These are phyloP conservation scores for Psittacula cyanocephala DNA, from an alignment of 2,113 vertebrate genomes.

Conservation along the genomic window DNA sequence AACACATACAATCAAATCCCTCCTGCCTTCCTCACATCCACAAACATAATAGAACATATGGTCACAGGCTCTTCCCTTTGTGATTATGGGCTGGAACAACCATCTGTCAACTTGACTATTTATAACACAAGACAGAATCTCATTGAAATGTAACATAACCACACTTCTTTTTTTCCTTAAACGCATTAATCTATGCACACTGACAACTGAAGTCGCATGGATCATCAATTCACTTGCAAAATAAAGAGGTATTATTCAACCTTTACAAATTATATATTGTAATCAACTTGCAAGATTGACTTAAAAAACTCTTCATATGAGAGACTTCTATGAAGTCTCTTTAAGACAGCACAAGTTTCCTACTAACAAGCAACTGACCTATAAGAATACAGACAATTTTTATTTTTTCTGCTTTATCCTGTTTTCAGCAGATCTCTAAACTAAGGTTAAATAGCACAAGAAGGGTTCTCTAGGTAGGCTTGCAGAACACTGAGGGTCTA, in stretches of 20 bases:
- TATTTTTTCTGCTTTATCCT: not conserved
- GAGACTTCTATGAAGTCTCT: not conserved
- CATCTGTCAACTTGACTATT: not conserved
- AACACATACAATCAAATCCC: not conserved
- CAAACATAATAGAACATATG: not conserved
- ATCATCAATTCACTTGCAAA: not conserved
- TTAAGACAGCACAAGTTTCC: accelerated
- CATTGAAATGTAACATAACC: not conserved
- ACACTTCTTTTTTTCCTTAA: not conserved
- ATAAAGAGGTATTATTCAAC: not conserved
- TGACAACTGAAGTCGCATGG: not conserved
- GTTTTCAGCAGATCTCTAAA: not conserved
- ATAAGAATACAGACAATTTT: not conserved
- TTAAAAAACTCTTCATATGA: not conserved
- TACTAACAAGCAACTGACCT: not conserved
- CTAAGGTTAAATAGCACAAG: not conserved
- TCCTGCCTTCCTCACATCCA: not conserved
- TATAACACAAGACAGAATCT: not conserved
- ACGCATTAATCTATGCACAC: not conserved
- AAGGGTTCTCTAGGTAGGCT: not conserved
- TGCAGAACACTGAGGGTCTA: no score
- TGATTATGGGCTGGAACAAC: not conserved
- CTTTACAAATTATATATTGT: not conserved
- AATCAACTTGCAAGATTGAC: not conserved
- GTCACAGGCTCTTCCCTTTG: not conserved